Percentiles rank a stretch among this genome's conserved stretches.
Evolutionary conservation across 2,888 invertebrate species (phyloP).

Genomic region (Tenthredo amoena): DNA sequence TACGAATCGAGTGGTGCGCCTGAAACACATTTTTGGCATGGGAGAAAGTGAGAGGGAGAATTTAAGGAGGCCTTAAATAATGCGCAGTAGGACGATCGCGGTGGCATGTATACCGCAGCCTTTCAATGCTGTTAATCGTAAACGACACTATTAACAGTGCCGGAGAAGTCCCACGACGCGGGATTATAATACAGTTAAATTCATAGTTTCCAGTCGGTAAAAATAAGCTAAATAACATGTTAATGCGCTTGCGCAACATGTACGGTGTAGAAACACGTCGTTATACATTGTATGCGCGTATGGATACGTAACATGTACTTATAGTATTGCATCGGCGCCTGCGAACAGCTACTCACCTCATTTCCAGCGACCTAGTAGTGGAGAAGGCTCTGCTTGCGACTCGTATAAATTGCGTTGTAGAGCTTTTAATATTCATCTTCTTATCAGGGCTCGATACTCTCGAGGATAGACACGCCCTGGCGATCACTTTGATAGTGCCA

Average conservation of each 20-base stretch:
- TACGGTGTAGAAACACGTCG: background rate
- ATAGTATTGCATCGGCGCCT: background rate
- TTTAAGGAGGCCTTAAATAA: background rate
- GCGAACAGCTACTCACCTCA: constrained; percentile 65
- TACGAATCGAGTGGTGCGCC: background rate
- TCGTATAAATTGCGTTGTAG: constrained; percentile 57
- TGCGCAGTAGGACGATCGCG: constrained; percentile 13
- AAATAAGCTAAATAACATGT: background rate
- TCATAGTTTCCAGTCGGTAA: background rate
- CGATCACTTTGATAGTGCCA: constrained; percentile 56
- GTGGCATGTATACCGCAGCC: background rate
- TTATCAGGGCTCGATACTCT: constrained; percentile 51
- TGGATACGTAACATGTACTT: background rate
- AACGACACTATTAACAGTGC: background rate
- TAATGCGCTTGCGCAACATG: background rate
- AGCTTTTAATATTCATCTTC: constrained; percentile 56
- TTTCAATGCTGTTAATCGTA: background rate
- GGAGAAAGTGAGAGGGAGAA: background rate
- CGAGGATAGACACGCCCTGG: constrained; percentile 63
- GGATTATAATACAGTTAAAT: background rate
- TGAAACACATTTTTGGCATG: background rate
- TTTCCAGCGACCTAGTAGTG: constrained; percentile 64
- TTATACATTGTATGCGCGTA: background rate
- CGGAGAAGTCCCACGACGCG: background rate
- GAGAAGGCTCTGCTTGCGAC: constrained; percentile 68